These are phyloP conservation scores for Blennius ocellaris DNA, from an alignment of 2,113 vertebrate genomes.

Conservation along the genomic window DNA sequence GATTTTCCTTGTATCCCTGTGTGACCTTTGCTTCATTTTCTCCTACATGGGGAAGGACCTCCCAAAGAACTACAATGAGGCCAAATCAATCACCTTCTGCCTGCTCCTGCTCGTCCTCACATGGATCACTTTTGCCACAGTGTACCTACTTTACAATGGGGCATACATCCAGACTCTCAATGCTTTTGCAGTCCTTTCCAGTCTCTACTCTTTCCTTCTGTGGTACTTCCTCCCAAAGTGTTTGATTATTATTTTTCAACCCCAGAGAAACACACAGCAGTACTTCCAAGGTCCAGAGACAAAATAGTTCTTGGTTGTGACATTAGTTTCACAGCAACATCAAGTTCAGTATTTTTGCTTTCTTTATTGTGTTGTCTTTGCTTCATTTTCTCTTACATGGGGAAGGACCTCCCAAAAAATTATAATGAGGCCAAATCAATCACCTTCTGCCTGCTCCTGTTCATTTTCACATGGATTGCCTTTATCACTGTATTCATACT, in stretches of 20 bases:
- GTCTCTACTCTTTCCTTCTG: slow-evolving; percentile 79
- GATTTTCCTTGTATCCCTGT: slow-evolving; percentile 66
- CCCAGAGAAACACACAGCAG: slow-evolving; percentile 83
- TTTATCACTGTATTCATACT: slow-evolving; percentile 71
- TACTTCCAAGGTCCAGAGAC: slow-evolving; percentile 83
- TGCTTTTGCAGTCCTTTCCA: slow-evolving; percentile 71
- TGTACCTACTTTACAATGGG: slow-evolving; percentile 65
- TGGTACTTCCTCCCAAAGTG: slow-evolving; percentile 89
- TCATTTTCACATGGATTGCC: slow-evolving; percentile 82
- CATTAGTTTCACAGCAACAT: fast-evolving
- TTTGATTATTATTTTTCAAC: slow-evolving; percentile 85
- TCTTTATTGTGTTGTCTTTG: too few species aligned
- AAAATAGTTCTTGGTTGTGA: slow-evolving; percentile 82
- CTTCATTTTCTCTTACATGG: too few species aligned
- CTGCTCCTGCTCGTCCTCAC: slow-evolving; percentile 84
- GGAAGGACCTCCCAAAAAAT: too few species aligned
- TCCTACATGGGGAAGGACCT: slow-evolving; percentile 91
- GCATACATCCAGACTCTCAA: slow-evolving; percentile 67
- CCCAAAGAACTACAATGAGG: slow-evolving; percentile 91
- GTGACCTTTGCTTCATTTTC: slow-evolving; percentile 83
- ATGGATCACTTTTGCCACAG: slow-evolving; percentile 81
- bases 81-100: slow-evolving; percentile 89
- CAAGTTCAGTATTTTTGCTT: slow-evolving; percentile 41
- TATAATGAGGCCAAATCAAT: slow-evolving; percentile 92
- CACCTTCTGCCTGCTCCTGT: slow-evolving; percentile 87